These are phyloP conservation scores for Oreochromis spilurus DNA, from an alignment of 2,113 vertebrate species.

Conservation along the genomic window DNA sequence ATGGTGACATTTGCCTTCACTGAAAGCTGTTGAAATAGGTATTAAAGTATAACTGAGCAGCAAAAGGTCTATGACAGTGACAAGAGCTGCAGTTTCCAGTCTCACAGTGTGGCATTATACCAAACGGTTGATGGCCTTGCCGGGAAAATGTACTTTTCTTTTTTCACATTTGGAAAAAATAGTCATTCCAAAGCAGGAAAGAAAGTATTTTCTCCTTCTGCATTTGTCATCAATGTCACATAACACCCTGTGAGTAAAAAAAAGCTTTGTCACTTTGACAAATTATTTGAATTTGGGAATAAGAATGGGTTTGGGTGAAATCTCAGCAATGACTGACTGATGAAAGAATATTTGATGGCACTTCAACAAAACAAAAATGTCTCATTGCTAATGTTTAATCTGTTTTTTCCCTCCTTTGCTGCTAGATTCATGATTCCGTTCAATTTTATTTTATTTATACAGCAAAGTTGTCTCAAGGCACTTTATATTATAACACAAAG, in stretches of 20 bases:
- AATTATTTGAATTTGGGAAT: not conserved
- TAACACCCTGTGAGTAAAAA: not conserved
- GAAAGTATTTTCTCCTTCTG: not conserved
- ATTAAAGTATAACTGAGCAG: not conserved
- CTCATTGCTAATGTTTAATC: not conserved
- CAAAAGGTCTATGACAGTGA: not conserved
- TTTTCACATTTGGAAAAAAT: not conserved
- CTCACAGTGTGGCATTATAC: not conserved
- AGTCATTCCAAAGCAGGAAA: not conserved
- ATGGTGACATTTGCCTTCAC: not conserved
- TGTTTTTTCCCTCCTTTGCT: not conserved
- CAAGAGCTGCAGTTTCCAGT: not conserved
- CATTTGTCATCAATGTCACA: not conserved
- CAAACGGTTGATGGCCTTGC: not conserved
- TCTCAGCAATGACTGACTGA: not conserved
- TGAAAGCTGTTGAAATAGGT: not conserved
- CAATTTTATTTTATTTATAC: not conserved
- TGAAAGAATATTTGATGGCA: not conserved
- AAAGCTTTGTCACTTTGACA: not conserved
- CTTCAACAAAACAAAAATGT: not conserved
- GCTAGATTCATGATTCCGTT: accelerated
- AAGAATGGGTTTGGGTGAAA: not conserved
- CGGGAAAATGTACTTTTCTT: not conserved
- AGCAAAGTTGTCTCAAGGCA: not conserved
- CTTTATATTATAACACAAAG: not conserved